A percentile compares a stretch with the other conserved stretches of the same genome.
Evolutionary conservation across 2,888 invertebrate genomes (phyloP).

Genomic region (Brachynemurus nebulosus): DNA sequence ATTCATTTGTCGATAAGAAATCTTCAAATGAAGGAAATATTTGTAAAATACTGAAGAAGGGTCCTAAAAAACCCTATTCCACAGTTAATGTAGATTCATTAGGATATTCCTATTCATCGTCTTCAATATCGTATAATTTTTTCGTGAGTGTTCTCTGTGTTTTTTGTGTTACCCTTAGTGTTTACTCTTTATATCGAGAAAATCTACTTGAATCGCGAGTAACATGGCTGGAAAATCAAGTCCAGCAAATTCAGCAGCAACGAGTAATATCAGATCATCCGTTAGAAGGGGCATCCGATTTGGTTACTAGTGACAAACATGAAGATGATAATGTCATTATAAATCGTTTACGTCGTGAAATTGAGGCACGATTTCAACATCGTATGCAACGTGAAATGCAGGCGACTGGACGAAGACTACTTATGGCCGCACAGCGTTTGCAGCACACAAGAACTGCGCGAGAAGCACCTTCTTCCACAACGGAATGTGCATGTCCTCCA

Average conservation of each 20-base stretch:
- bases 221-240: conserved; percentile 40
- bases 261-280: conserved; percentile 24
- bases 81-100: not conserved
- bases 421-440: not conserved
- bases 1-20: no score
- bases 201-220: conserved; percentile 39
- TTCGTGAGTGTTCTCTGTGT: conserved; percentile 49
- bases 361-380: conserved; percentile 31
- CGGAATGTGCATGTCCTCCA: conserved; percentile 3
- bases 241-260: conserved; percentile 37
- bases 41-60: no score
- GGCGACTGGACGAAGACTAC: conserved; percentile 17
- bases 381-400: conserved; percentile 29
- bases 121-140: conserved; percentile 25
- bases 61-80: not conserved
- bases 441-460: not conserved
- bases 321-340: conserved; percentile 34
- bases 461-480: not conserved
- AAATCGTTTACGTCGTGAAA: conserved; percentile 40
- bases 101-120: not conserved
- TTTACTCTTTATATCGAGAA: conserved; percentile 44
- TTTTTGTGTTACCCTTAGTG: conserved; percentile 46
- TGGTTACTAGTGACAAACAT: not conserved
- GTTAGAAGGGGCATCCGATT: not conserved
- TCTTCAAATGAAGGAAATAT: no score